phyloP scores from a whole-genome alignment of 2,888 invertebrate species.

The Proisotoma minuta region DNA sequence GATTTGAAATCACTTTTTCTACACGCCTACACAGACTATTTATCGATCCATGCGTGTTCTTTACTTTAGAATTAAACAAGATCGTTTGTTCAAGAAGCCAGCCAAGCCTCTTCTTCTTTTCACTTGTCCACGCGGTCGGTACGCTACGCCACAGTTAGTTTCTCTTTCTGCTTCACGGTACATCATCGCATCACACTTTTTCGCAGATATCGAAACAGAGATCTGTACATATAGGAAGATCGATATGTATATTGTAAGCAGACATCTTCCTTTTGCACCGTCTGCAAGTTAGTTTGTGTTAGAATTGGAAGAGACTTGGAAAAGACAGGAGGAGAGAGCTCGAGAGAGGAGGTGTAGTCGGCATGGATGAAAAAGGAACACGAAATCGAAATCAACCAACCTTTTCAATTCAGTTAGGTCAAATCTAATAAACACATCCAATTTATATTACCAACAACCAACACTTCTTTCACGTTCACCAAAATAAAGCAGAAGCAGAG shows the following conservation, averaged over 20 bases:
- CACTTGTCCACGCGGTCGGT: not conserved
- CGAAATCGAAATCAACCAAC: constrained; percentile 41
- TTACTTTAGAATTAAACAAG: constrained; percentile 13
- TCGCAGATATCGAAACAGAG: too few relatives aligned
- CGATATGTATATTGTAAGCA: too few relatives aligned
- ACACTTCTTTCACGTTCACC: constrained; percentile 5
- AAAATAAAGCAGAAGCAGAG: too few relatives aligned
- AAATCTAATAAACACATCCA: constrained; percentile 43
- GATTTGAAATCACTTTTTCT: too few relatives aligned
- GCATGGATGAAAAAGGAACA: constrained; percentile 22
- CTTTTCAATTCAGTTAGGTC: constrained; percentile 37
- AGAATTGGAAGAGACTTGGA: too few relatives aligned
- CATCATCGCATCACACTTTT: not conserved
- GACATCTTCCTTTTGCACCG: too few relatives aligned
- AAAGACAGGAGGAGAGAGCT: not conserved
- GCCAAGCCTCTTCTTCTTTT: constrained; percentile 2
- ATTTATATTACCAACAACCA: constrained; percentile 28
- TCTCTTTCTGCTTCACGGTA: not conserved
- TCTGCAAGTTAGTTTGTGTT: too few relatives aligned
- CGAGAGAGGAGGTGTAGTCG: not conserved
- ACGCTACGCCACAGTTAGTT: not conserved
- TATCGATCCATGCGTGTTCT: constrained; percentile 18
- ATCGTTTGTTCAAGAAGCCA: constrained; percentile 12
- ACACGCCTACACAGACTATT: constrained; percentile 8
- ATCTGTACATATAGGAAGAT: too few relatives aligned